Base-by-base conservation (phyloP, 2,888 invertebrate species). In the Xanthia icteritia region DNA sequence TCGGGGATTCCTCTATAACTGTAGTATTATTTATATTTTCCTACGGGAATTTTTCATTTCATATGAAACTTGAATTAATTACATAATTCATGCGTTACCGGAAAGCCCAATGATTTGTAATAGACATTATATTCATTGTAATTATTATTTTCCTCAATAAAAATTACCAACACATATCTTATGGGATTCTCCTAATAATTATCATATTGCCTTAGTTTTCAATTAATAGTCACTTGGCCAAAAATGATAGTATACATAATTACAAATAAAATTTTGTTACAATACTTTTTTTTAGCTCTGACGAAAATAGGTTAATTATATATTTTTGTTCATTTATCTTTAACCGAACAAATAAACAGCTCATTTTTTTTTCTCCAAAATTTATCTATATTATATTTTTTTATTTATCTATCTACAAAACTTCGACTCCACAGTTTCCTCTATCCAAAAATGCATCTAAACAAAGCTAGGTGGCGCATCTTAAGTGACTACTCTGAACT, bases 381-480 rank as follows among this genome's bases (percentile, higher is more conserved):
- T 15, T 2, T 17, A 11, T 23, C n/a, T n/a, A n/a, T n/a, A n/a
- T n/a, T n/a, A n/a, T n/a, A n/a, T n/a, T n/a, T n/a, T n/a, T n/a
- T n/a, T n/a, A n/a, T n/a, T n/a, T n/a, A n/a, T n/a, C 23, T 9
- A 5, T n/a, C 3, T 11, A 58, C n/a, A 20, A 51, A 31, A 5
- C 3, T 9, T 27, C 83, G 69, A 84, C 92, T 94, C 93, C 70
- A 92, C 27, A 51, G 54, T 51, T 68, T 83, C 63, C 86, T 48
- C 78, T 93, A 90, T 93, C 79, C 91, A 85, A 86, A 92, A 94
- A 89, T 93, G 92, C 93, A 93, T 93, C 92, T 93, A 93, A 92
- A 93, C 93, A 93, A 93, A 93, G 93, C 90, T 92, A 91, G 90
- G 91, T 89, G 91, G 90, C 91, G 92, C 92, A 92, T 93, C 90